phyloP scores from a whole-genome alignment of 2,888 invertebrate species.

The Cerastoderma edule region DNA sequence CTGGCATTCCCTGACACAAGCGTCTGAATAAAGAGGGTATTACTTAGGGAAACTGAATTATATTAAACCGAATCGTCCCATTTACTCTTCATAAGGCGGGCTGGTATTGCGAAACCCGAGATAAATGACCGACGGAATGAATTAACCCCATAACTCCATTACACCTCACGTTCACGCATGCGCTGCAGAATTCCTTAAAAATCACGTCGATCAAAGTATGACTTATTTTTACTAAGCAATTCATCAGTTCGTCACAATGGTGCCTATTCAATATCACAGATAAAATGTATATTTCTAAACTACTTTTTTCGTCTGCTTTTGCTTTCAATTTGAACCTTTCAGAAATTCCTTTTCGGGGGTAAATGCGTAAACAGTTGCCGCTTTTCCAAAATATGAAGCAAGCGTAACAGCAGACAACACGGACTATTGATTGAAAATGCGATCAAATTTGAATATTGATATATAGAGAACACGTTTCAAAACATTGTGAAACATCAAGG shows the following conservation, averaged over 20 bases:
- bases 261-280: neutral
- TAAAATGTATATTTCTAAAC: neutral
- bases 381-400: no score
- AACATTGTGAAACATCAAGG: no score
- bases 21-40: constrained; percentile 59
- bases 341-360: no score
- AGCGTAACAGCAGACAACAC: no score
- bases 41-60: constrained; percentile 60
- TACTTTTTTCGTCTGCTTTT: no score
- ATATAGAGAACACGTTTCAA: no score
- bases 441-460: no score
- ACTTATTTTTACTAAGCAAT: neutral
- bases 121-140: constrained; percentile 35
- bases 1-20: constrained; percentile 37
- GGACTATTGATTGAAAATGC: no score
- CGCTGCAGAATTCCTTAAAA: neutral
- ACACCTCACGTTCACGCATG: neutral
- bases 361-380: no score
- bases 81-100: constrained; percentile 52
- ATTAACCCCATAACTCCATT: constrained; percentile 1
- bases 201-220: neutral
- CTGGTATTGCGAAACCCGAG: constrained; percentile 45
- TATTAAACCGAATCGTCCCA: constrained; percentile 61
- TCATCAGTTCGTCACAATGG: neutral
- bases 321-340: no score